Evolutionary conservation across 2,797 vertebrate species (phyloP).

Genomic region (Crenuchus spilurus): DNA sequence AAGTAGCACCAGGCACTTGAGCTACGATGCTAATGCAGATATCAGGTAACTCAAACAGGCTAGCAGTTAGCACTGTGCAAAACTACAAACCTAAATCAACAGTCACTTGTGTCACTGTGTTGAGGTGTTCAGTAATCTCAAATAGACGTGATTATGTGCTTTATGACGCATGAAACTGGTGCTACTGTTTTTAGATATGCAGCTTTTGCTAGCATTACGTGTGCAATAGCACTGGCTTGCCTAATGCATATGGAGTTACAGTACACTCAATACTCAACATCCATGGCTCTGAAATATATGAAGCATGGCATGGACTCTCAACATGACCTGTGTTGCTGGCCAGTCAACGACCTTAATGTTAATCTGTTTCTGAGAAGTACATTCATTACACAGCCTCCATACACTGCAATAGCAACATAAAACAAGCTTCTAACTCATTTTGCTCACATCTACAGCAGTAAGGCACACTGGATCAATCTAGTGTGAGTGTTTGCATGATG

Average conservation of each 20-base stretch:
- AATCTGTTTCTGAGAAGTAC: background rate
- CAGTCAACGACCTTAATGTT: background rate
- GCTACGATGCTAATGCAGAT: too few species aligned
- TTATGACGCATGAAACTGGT: background rate
- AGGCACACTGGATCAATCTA: conserved; percentile 16
- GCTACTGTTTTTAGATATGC: background rate
- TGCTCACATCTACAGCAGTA: background rate
- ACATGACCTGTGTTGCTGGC: background rate
- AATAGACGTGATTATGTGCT: too few species aligned
- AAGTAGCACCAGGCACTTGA: too few species aligned
- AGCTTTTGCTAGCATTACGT: background rate
- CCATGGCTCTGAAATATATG: background rate
- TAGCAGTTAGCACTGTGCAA: too few species aligned
- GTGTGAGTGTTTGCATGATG: conserved; percentile 35
- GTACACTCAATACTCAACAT: background rate
- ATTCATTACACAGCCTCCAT: background rate
- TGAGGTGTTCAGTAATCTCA: too few species aligned
- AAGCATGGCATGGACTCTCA: background rate
- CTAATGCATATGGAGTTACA: conserved; percentile 12
- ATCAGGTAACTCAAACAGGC: too few species aligned
- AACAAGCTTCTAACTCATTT: background rate
- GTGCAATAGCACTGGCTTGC: background rate
- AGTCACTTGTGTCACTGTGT: too few species aligned
- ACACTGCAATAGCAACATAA: background rate
- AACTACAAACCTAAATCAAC: too few species aligned